These are phyloP conservation scores for Synanceia verrucosa DNA, from an alignment of 2,797 vertebrate genomes.

Conservation along the genomic window DNA sequence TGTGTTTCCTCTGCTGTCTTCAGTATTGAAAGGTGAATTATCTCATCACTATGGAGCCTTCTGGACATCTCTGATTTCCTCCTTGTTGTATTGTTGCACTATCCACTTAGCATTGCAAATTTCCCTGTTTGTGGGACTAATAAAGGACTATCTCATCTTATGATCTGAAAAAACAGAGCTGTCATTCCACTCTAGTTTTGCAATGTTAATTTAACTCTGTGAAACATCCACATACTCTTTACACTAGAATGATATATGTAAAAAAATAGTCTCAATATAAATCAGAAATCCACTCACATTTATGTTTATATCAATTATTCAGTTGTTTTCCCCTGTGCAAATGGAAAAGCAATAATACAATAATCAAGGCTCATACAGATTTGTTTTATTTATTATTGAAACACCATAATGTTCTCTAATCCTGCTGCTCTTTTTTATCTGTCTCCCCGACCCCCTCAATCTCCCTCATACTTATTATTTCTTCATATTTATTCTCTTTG, in stretches of 20 bases:
- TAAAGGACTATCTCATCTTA: too few relatives aligned
- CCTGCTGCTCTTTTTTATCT: slow-evolving; percentile 1
- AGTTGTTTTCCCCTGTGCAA: slow-evolving; percentile 44
- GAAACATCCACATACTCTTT: slow-evolving; percentile 18
- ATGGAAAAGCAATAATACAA: slow-evolving; percentile 48
- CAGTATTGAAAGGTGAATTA: slow-evolving; percentile 14
- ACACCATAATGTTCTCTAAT: slow-evolving; percentile 19
- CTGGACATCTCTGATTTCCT: slow-evolving; percentile 33
- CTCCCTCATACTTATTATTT: slow-evolving; percentile 38
- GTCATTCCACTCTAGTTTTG: too few relatives aligned
- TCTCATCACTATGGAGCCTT: slow-evolving; percentile 5
- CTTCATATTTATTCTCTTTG: slow-evolving; percentile 47
- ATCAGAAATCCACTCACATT: slow-evolving; percentile 33
- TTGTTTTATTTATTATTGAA: slow-evolving; percentile 49
- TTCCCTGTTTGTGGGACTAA: too few relatives aligned
- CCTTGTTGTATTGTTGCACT: too few relatives aligned
- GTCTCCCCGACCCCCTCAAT: slow-evolving; percentile 22
- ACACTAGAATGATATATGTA: slow-evolving; percentile 18
- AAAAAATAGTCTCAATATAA: slow-evolving; percentile 19
- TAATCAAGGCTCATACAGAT: slow-evolving; percentile 35
- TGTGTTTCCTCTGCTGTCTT: not conserved
- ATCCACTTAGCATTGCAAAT: too few relatives aligned
- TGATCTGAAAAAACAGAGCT: too few relatives aligned
- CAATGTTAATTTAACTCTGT: slow-evolving; percentile 12
- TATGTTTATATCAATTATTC: slow-evolving; percentile 65